Percentiles rank a stretch among this genome's conserved stretches.
Evolutionary conservation across 2,888 invertebrate genomes (phyloP).

Genomic region (Laothoe populi): DNA sequence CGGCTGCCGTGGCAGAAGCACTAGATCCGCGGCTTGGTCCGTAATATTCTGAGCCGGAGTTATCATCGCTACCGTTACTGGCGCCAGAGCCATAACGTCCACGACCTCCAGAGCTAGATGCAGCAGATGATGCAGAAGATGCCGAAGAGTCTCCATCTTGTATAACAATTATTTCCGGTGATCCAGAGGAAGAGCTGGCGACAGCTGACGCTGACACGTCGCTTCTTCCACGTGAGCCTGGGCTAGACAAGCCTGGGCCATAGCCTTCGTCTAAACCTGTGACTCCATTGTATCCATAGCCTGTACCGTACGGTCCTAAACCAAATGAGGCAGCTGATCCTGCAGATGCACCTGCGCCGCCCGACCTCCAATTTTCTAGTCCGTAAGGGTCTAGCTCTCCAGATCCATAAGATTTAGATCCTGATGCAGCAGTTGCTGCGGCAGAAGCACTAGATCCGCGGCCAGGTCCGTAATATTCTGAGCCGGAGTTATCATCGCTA

Average conservation of each 20-base stretch:
- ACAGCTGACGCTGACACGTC: not conserved
- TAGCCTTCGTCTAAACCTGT: not conserved
- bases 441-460: not conserved
- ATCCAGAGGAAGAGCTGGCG: not conserved
- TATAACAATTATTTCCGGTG: too few species aligned
- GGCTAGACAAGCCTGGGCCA: not conserved
- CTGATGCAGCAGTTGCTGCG: not conserved
- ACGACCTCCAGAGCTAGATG: not conserved
- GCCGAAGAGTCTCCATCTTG: too few species aligned
- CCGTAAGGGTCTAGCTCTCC: not conserved
- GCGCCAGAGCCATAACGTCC: not conserved
- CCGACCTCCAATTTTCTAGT: not conserved
- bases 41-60: conserved; percentile 10
- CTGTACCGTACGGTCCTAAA: not conserved
- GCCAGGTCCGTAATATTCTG: not conserved
- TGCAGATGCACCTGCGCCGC: not conserved
- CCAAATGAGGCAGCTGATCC: not conserved
- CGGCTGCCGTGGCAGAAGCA: conserved; percentile 23
- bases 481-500: not conserved
- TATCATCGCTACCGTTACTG: not conserved
- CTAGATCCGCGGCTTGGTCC: not conserved
- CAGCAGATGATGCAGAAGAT: too few species aligned
- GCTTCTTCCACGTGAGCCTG: not conserved
- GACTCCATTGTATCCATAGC: not conserved
- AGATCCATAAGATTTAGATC: not conserved